These are phyloP conservation scores for Rhagologus leucostigma DNA, from an alignment of 2,113 vertebrate species.

Conservation along the genomic window DNA sequence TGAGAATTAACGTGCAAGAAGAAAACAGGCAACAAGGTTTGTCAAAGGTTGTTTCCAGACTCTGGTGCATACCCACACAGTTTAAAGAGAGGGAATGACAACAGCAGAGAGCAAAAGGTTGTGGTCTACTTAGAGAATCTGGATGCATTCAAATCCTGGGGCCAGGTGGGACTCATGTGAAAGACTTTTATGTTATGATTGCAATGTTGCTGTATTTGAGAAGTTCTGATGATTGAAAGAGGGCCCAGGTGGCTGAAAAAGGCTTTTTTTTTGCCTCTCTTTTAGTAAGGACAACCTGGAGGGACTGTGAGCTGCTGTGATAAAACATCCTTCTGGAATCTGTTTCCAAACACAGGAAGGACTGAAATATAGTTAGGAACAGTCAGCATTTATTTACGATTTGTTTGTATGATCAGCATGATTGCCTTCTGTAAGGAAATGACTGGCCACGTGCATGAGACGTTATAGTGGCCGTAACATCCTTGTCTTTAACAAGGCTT, in stretches of 20 bases:
- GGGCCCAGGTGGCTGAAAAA: not conserved
- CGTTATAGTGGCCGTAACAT: not conserved
- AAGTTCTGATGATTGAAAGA: not conserved
- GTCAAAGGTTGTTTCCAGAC: not conserved
- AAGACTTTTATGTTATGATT: not conserved
- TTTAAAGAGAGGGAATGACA: not conserved
- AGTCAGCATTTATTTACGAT: not conserved
- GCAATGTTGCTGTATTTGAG: not conserved
- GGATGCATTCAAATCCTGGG: not conserved
- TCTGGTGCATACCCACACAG: fast-evolving
- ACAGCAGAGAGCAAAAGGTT: not conserved
- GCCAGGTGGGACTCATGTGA: not conserved
- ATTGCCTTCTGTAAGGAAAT: not conserved
- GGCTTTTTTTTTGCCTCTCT: not conserved
- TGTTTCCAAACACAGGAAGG: not conserved
- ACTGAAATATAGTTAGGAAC: not conserved
- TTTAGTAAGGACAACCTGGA: not conserved
- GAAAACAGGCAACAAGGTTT: not conserved
- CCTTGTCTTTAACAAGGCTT: not conserved
- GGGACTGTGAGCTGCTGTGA: not conserved
- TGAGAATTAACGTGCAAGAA: not conserved
- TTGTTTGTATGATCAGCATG: not conserved
- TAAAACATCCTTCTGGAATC: not conserved
- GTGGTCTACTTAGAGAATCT: not conserved
- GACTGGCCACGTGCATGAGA: fast-evolving